These are phyloP conservation scores for Reinhardtius hippoglossoides DNA, from an alignment of 2,113 vertebrate species.

Conservation along the genomic window DNA sequence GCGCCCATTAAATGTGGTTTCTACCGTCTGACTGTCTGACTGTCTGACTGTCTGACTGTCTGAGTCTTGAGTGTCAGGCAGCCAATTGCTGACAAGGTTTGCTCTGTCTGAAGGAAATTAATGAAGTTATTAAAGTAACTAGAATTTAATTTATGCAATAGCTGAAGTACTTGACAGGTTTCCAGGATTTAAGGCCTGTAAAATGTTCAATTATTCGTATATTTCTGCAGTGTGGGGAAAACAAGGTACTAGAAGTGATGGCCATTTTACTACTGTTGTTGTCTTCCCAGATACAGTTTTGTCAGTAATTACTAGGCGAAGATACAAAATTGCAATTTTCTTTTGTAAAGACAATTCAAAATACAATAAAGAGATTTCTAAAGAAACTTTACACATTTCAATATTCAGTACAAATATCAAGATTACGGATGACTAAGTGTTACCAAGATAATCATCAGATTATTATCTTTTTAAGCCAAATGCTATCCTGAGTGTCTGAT, in stretches of 20 bases:
- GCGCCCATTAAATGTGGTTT: constrained; percentile 25
- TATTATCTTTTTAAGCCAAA: not conserved
- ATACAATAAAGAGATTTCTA: no score
- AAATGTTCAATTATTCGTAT: not conserved
- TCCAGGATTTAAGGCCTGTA: not conserved
- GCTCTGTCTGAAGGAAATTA: not conserved
- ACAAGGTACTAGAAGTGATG: no score
- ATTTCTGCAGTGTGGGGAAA: not conserved
- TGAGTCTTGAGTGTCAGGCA: not conserved
- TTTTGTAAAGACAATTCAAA: no score
- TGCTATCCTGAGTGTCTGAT: not conserved
- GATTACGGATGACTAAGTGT: not conserved
- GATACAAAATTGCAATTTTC: not conserved
- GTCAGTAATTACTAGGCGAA: not conserved
- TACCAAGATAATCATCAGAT: not conserved
- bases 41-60: not conserved
- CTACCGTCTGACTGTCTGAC: constrained; percentile 17
- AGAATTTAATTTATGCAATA: not conserved
- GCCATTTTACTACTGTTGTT: no score
- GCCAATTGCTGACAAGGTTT: not conserved
- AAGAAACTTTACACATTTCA: no score
- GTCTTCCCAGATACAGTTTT: no score
- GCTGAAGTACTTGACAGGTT: not conserved
- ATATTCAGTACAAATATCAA: not conserved
- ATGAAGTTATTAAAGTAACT: not conserved